Evolutionary conservation across 2,113 vertebrate species (phyloP), one percentile per base, ranked within the genome.

Genomic region (Brachypodius melanocephalos): DNA sequence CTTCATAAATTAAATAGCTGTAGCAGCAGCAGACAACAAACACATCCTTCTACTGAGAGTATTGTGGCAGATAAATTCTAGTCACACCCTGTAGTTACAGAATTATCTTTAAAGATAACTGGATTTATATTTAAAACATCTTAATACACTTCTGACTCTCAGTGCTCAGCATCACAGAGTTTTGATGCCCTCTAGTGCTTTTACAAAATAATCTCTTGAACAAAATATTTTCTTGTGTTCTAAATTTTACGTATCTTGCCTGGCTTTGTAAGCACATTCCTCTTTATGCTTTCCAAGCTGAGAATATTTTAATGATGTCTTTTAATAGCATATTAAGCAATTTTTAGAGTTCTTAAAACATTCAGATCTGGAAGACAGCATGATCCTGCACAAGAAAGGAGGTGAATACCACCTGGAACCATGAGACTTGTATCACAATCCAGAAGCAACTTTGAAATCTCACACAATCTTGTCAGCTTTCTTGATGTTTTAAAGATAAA

Each of bases 181-280:
- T 96, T 52, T 96, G 93, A 85, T 95, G 96, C 95, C 95, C 95
- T 95, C 96, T 97, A 95, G 93, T 96, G 96, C 43, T 77, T 77
- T 77, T 63, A 45, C n/a, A 83, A 71, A 45, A 65, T 34, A 62
- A 62, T 71, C 8, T 58, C 58, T 40, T 19, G 31, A 69, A 88
- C 22, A 72, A 95, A 75, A 14, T 31, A 42, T 45, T 90, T 81
- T 49, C 49, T 28, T 22, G 7, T 61, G 17, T n/a, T 82, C 63
- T 49, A 48, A 46, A 71, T 77, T 62, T 80, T 71, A 52, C 1
- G 0, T 45, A 49, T 25, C 26, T 76, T 71, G 34, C 22, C 51
- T 88, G 26, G 13, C 48, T 72, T 85, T 85, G 49, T 42, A 69
- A 94, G 46, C 10, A 79, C 57, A 34, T 72, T 55, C 25, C 8